Conservation (phyloP, 37 sponge, comb jelly and placozoan genomes). For the Dysidea cf. avara region DNA sequence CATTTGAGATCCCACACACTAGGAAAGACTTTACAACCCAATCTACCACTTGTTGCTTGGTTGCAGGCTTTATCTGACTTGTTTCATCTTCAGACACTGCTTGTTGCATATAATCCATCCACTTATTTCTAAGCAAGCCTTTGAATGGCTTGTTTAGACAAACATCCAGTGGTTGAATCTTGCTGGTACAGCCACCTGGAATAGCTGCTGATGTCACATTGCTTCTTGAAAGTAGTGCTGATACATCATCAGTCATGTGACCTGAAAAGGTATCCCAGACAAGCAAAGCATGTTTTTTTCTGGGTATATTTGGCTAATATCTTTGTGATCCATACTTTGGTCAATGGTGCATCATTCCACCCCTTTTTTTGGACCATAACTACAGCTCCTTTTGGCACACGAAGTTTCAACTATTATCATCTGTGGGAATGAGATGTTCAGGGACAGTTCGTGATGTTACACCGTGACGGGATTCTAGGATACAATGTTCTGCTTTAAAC, state of each 20-base stretch:
- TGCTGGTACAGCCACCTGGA: slow-evolving; percentile 46
- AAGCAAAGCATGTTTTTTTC: slow-evolving; percentile 13
- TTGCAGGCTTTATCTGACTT: neutral
- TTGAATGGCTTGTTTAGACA: slow-evolving; percentile 19
- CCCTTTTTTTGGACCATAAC: neutral
- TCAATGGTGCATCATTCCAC: slow-evolving; percentile 3
- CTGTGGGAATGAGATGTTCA: no score
- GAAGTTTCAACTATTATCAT: no score
- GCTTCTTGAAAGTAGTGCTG: neutral
- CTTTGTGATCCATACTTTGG: neutral
- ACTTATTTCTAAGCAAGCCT: neutral
- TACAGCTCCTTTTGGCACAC: neutral
- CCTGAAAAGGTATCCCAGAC: slow-evolving; percentile 8
- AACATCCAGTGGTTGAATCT: slow-evolving; percentile 29
- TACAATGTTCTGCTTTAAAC: no score
- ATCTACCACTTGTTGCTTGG: slow-evolving; percentile 3
- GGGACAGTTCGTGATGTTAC: no score
- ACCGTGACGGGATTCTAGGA: no score
- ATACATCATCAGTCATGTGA: slow-evolving; percentile 4
- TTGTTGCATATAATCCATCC: slow-evolving; percentile 16
- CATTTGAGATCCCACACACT: slow-evolving; percentile 31
- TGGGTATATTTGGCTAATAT: neutral
- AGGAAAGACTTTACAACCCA: slow-evolving; percentile 38
- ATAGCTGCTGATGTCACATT: slow-evolving; percentile 6
- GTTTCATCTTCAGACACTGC: neutral